A percentile compares a stretch with the other conserved stretches of the same genome.
Conservation (phyloP, 2,888 invertebrate genomes). For the Oscheius sp. region DNA sequence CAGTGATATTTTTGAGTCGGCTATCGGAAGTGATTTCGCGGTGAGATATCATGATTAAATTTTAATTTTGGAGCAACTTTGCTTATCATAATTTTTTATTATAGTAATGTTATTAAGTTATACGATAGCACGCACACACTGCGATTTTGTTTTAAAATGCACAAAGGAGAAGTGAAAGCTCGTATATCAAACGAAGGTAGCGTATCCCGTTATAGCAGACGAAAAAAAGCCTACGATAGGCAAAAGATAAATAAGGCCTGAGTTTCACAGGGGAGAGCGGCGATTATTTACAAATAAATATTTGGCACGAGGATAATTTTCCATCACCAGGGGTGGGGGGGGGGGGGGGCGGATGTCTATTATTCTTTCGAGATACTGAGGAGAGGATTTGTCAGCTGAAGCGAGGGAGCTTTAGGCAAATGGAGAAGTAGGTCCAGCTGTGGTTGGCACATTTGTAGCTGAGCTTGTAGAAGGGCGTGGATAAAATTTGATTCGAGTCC, state of each 20-base stretch:
- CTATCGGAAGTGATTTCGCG: too few species aligned
- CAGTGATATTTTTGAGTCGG: too few species aligned
- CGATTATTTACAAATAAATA: slow-evolving; percentile 27
- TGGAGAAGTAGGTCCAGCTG: slow-evolving; percentile 29
- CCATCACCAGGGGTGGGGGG: too few species aligned
- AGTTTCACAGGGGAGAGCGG: slow-evolving; percentile 28
- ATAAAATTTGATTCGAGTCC: slow-evolving; percentile 25
- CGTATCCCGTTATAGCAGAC: slow-evolving; percentile 29
- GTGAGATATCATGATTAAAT: too few species aligned
- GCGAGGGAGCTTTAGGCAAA: slow-evolving; percentile 10
- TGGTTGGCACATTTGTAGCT: slow-evolving; percentile 31
- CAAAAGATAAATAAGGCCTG: slow-evolving; percentile 22
- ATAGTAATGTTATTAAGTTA: too few species aligned
- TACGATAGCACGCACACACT: too few species aligned
- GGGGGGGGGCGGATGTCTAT: too few species aligned
- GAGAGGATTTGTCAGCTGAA: slow-evolving; percentile 16
- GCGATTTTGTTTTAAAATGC: too few species aligned
- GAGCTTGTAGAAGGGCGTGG: slow-evolving; percentile 32
- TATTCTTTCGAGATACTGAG: slow-evolving; percentile 25
- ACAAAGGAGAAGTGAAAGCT: slow-evolving; percentile 33
- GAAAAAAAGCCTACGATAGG: neutral
- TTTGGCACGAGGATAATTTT: slow-evolving; percentile 25
- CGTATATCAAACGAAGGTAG: slow-evolving; percentile 33
- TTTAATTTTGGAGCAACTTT: too few species aligned
- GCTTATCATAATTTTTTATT: too few species aligned